Conservation (phyloP, 2,113 vertebrate species). For the Emydura subglobosa region DNA sequence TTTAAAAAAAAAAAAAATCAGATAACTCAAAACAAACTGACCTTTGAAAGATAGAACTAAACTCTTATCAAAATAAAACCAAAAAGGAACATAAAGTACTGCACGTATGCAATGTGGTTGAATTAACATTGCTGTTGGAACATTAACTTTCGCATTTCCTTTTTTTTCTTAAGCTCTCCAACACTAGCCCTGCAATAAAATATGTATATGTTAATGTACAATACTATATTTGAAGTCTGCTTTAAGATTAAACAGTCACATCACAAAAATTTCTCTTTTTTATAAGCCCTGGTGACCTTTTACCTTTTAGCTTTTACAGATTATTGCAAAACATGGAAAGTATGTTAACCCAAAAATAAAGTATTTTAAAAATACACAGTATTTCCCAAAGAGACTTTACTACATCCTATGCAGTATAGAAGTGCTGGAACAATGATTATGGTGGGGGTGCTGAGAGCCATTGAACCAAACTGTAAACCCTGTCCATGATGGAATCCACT, state of each 20-base stretch:
- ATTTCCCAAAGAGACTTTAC: constrained; percentile 41
- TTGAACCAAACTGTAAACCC: too few species aligned
- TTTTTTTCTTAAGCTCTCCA: too few species aligned
- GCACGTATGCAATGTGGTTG: neutral
- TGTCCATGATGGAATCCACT: too few species aligned
- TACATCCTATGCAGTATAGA: neutral
- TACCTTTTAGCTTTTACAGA: neutral
- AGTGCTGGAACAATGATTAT: too few species aligned
- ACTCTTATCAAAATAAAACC: neutral
- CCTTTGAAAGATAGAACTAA: accelerated
- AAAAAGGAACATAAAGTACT: accelerated
- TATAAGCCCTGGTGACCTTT: neutral
- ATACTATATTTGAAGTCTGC: neutral
- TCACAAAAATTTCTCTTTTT: neutral
- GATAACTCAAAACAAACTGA: neutral
- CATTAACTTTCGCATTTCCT: neutral
- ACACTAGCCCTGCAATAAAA: neutral
- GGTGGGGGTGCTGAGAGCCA: too few species aligned
- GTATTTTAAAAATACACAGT: constrained; percentile 4
- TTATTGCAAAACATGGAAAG: neutral
- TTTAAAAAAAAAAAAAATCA: neutral
- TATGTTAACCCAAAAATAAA: constrained; percentile 22
- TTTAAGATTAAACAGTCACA: neutral
- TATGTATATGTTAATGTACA: neutral
- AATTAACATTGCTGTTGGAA: neutral